phyloP scores from a whole-genome alignment of 2,888 invertebrate species.

The Morpho achilles region DNA sequence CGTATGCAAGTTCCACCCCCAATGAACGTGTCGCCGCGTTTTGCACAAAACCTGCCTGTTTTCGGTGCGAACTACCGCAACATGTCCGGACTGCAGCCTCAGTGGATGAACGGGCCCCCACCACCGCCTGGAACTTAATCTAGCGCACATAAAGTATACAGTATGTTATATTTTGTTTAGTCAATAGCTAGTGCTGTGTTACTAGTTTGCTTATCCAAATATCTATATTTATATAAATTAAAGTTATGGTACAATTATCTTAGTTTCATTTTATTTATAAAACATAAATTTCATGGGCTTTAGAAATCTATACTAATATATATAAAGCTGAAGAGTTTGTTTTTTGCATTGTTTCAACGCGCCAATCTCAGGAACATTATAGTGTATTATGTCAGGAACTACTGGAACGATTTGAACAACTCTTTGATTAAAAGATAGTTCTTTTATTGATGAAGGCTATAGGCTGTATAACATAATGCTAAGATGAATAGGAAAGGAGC shows the following conservation, averaged over 20 bases:
- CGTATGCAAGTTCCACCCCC: constrained; percentile 39
- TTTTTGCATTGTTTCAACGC: too few relatives aligned
- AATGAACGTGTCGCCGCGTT: constrained; percentile 37
- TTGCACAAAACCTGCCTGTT: constrained; percentile 43
- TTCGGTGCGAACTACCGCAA: constrained; percentile 49
- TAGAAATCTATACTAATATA: too few relatives aligned
- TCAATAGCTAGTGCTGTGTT: constrained; percentile 40
- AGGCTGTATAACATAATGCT: too few relatives aligned
- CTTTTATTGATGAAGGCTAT: too few relatives aligned
- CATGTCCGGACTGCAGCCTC: constrained; percentile 44
- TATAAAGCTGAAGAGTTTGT: too few relatives aligned
- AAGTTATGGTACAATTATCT: constrained; percentile 43
- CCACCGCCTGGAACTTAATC: constrained; percentile 66
- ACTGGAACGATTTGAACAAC: too few relatives aligned
- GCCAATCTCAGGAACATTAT: too few relatives aligned
- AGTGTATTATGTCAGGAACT: too few relatives aligned
- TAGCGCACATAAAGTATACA: background rate
- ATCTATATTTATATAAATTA: constrained; percentile 72
- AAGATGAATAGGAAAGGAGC: too few relatives aligned
- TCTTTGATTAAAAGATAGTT: too few relatives aligned
- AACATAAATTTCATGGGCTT: background rate
- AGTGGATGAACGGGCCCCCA: constrained; percentile 56
- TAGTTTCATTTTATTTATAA: constrained; percentile 9
- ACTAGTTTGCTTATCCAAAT: constrained; percentile 75
- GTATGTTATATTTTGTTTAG: constrained; percentile 15